Evolutionary conservation across 2,113 vertebrate species (phyloP).

Genomic region (zebrafish (Danio rerio)): GRCz12tu NC_133189.1:24758501-24759000

Average conservation of each 20-base stretch:
- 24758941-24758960: no score
- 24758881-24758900: background rate
- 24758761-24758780: slow-evolving; percentile 3
- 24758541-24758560: slow-evolving; percentile 40
- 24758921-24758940: no score
- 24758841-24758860: background rate
- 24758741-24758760: slow-evolving; percentile 23
- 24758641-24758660: background rate
- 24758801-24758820: slow-evolving; percentile 34
- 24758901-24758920: background rate
- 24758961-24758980: no score
- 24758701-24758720: slow-evolving; percentile 53
- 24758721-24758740: slow-evolving; percentile 45
- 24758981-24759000: no score
- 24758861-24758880: background rate
- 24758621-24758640: background rate
- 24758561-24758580: slow-evolving; percentile 48
- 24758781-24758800: slow-evolving; percentile 42
- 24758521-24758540: slow-evolving; percentile 44
- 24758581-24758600: slow-evolving; percentile 39
- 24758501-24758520: slow-evolving; percentile 61
- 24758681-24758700: background rate
- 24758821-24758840: background rate
- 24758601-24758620: background rate
- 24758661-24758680: slow-evolving; percentile 1